These are phyloP conservation scores for Acronicta alni DNA, from an alignment of 2,888 invertebrate species.

Conservation along the genomic window DNA sequence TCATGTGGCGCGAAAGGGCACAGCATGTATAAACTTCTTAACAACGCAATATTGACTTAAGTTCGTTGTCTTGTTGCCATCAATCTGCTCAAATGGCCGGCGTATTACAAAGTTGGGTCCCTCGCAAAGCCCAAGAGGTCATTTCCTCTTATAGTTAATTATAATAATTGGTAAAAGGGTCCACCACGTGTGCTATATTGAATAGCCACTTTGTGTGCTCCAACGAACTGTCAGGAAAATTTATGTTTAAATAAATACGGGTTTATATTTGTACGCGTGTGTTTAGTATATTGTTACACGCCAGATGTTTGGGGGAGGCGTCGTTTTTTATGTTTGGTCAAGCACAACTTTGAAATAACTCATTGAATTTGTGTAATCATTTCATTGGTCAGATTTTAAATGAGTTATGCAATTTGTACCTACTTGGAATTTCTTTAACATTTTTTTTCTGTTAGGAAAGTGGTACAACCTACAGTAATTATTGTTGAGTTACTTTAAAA, in stretches of 20 bases:
- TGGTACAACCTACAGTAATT: no score
- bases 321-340: background rate
- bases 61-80: conserved; percentile 84
- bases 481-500: no score
- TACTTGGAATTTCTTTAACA: no score
- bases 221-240: conserved; percentile 48
- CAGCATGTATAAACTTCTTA: conserved; percentile 72
- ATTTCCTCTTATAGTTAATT: conserved; percentile 87
- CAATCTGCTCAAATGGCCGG: conserved; percentile 84
- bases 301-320: background rate
- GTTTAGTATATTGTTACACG: conserved; percentile 6
- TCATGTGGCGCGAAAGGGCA: conserved; percentile 16
- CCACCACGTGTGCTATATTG: conserved; percentile 68
- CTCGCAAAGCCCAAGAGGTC: conserved; percentile 83
- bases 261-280: conserved; percentile 22
- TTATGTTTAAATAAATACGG: conserved; percentile 45
- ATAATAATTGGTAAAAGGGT: conserved; percentile 84
- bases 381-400: no score
- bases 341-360: background rate
- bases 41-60: conserved; percentile 79
- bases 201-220: conserved; percentile 68
- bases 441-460: no score
- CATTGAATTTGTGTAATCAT: background rate
- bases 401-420: no score
- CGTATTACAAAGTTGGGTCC: conserved; percentile 79